Evolutionary conservation across 2,797 vertebrate genomes (phyloP).

Genomic region (Enteromius mattozi): DNA sequence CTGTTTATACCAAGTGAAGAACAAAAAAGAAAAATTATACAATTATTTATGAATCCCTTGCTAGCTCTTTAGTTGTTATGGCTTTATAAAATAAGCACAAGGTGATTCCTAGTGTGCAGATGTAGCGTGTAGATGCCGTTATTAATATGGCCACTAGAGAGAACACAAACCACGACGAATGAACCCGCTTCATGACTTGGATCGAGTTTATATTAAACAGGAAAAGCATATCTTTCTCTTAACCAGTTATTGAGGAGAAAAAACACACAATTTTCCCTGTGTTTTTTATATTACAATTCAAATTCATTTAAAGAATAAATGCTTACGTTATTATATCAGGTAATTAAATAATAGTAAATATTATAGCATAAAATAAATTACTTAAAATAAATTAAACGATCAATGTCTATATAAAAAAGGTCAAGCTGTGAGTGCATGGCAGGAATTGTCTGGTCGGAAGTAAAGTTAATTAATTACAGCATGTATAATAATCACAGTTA

Average conservation of each 20-base stretch:
- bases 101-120: background rate
- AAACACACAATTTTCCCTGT: background rate
- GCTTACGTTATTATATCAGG: background rate
- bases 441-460: background rate
- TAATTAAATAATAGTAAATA: background rate
- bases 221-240: background rate
- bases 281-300: background rate
- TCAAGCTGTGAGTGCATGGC: background rate
- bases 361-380: background rate
- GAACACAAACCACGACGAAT: background rate
- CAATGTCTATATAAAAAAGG: background rate
- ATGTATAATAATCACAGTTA: background rate
- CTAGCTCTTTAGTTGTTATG: background rate
- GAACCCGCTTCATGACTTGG: background rate
- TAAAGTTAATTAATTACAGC: background rate
- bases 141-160: constrained; percentile 17
- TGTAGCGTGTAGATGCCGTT: background rate
- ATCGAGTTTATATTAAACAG: background rate
- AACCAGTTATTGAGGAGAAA: background rate
- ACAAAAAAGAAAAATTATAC: background rate
- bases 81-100: background rate
- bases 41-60: background rate
- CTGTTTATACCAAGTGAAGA: background rate
- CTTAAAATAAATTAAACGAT: background rate
- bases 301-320: background rate